A percentile compares a stretch with the other conserved stretches of the same genome.
phyloP scores from a whole-genome alignment of 2,888 invertebrate genomes.

The Rhamnusium bicolor region DNA sequence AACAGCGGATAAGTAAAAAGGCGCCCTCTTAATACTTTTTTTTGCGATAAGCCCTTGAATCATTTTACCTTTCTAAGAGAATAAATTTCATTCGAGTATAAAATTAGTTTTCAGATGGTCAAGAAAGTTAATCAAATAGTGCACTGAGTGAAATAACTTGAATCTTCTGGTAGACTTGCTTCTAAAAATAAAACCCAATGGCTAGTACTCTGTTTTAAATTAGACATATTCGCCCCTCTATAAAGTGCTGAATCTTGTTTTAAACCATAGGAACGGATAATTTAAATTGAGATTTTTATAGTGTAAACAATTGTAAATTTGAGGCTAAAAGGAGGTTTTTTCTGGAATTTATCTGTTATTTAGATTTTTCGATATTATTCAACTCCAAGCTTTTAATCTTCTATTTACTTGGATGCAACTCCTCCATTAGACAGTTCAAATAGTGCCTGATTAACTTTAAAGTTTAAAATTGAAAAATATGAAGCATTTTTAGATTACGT shows the following conservation, averaged over 20 bases:
- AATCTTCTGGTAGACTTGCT: constrained; percentile 15
- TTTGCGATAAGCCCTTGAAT: not conserved
- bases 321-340: no score
- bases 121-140: constrained; percentile 24
- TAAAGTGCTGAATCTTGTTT: not conserved
- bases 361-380: no score
- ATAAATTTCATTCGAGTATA: constrained; percentile 14
- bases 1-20: no score
- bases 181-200: not conserved
- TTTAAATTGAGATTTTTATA: not conserved
- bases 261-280: not conserved
- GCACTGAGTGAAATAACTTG: constrained; percentile 16
- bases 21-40: not conserved
- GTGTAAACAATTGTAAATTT: no score
- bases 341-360: no score
- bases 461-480: no score
- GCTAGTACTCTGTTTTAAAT: not conserved
- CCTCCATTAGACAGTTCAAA: no score
- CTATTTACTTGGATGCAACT: no score
- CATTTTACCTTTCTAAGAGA: not conserved
- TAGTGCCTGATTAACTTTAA: no score
- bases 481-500: no score
- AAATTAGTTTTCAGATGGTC: constrained; percentile 28
- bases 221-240: not conserved
- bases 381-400: no score